Evolutionary conservation across 2,797 vertebrate species (phyloP), one percentile per base, ranked within the genome.

Genomic region (Scomberomorus guttatus): DNA sequence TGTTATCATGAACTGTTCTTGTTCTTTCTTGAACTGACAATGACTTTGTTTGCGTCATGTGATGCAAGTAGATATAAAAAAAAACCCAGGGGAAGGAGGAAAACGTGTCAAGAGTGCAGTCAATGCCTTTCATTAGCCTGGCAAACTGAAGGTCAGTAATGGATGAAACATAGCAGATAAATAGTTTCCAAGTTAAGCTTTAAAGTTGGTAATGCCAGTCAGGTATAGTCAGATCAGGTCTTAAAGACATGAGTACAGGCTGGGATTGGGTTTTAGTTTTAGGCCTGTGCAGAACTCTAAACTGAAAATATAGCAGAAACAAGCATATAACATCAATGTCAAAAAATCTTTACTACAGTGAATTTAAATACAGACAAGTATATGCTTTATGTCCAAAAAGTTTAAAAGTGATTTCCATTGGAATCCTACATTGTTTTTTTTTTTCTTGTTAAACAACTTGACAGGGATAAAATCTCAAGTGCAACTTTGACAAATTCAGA

Each of bases 401-500:
- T 24, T 4, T 70, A 14, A 57, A 73, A 68, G 12, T 27, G 0
- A 46, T 73, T 59, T 69, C 5, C 25, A 77, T 24, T 3, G 5
- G 15, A 77, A 55, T 46, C 13, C 11, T 15, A 39, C 22, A n/a
- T n/a, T 17, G n/a, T 25, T 32, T 8, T 68, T 72, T 44, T 29
- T 17, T 1, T 34, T 32, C 51, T 1, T 37, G 37, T 54, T n/a
- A 34, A 8, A 59, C 44, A 55, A 52, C 18, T 17, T 25, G 25
- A 32, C 0, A 20, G 8, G 10, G 51, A 67, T 75, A 24, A 54
- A 61, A 62, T 61, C 24, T 66, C 58, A 1, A n/a, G 52, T 17
- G 18, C 24, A 62, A 50, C 6, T 50, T 42, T 70, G 56, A 60
- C 27, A 4, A 39, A 56, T 70, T 73, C 63, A 73, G 44, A 76